A percentile compares a stretch with the other conserved stretches of the same genome.
Conservation (phyloP, 2,888 invertebrate genomes). For the Geophilus truncorum region DNA sequence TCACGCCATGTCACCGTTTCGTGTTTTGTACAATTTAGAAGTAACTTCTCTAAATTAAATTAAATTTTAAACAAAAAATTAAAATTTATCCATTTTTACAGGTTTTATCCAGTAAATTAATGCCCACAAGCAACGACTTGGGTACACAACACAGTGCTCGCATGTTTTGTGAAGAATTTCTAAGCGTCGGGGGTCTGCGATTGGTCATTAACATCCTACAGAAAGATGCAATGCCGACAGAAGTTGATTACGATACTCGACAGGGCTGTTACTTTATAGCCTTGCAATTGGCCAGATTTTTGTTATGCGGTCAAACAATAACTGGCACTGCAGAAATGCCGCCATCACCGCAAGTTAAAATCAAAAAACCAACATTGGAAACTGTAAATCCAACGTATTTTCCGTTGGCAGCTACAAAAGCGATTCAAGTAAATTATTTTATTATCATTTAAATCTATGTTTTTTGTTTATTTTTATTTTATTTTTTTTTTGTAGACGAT, state of each 20-base stretch:
- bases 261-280: slow-evolving; percentile 51
- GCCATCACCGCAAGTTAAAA: slow-evolving; percentile 29
- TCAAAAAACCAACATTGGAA: background rate
- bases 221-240: slow-evolving; percentile 49
- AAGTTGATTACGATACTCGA: slow-evolving; percentile 50
- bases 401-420: slow-evolving; percentile 43
- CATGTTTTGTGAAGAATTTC: slow-evolving; percentile 50
- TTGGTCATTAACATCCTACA: slow-evolving; percentile 50
- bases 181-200: slow-evolving; percentile 49
- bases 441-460: background rate
- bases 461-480: background rate
- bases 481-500: slow-evolving; percentile 45
- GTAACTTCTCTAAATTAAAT: slow-evolving; percentile 41
- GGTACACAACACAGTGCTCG: slow-evolving; percentile 44
- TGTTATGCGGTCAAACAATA: slow-evolving; percentile 49
- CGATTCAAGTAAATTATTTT: slow-evolving; percentile 44
- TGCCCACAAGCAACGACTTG: slow-evolving; percentile 48
- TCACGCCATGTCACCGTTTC: slow-evolving; percentile 48
- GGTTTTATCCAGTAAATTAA: slow-evolving; percentile 51
- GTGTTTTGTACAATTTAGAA: slow-evolving; percentile 52
- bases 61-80: too few relatives aligned
- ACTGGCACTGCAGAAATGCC: slow-evolving; percentile 40
- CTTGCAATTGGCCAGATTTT: slow-evolving; percentile 49
- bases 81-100: slow-evolving; percentile 40
- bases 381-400: slow-evolving; percentile 32